phyloP scores from a whole-genome alignment of 2,113 vertebrate species.

The Willisornis vidua region DNA sequence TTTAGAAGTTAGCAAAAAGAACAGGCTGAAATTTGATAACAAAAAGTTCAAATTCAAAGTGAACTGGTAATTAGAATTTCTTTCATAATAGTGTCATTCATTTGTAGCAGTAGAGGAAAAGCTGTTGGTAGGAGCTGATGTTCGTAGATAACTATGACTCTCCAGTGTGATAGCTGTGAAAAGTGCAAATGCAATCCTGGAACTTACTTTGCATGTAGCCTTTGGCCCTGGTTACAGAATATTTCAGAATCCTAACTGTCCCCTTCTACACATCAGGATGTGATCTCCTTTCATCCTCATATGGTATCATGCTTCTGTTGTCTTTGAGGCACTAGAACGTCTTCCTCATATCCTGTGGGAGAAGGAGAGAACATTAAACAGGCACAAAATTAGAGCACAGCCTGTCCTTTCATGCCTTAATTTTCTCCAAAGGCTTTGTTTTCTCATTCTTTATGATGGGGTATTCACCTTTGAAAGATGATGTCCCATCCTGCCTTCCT shows the following conservation, averaged over 20 bases:
- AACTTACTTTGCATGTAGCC: not conserved
- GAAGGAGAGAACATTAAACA: not conserved
- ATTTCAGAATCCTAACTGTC: not conserved
- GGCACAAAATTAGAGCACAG: not conserved
- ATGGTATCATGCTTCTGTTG: not conserved
- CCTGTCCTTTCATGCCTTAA: not conserved
- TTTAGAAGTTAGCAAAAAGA: not conserved
- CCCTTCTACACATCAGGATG: not conserved
- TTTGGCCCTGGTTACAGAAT: not conserved
- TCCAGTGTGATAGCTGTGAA: not conserved
- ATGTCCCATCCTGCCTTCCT: not conserved
- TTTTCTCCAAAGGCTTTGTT: not conserved
- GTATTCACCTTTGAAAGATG: not conserved
- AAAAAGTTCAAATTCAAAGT: not conserved
- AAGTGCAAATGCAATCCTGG: not conserved
- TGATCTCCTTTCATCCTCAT: not conserved
- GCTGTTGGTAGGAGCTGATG: not conserved
- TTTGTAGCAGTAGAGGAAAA: not conserved
- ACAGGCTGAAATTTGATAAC: not conserved
- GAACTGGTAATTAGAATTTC: not conserved
- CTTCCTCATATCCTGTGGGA: rapidly evolving
- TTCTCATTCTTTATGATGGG: not conserved
- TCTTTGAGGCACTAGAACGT: not conserved
- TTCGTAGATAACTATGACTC: not conserved
- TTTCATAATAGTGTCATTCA: not conserved